Conservation (phyloP, 2,113 vertebrate genomes). For the Danionella cerebrum region DNA sequence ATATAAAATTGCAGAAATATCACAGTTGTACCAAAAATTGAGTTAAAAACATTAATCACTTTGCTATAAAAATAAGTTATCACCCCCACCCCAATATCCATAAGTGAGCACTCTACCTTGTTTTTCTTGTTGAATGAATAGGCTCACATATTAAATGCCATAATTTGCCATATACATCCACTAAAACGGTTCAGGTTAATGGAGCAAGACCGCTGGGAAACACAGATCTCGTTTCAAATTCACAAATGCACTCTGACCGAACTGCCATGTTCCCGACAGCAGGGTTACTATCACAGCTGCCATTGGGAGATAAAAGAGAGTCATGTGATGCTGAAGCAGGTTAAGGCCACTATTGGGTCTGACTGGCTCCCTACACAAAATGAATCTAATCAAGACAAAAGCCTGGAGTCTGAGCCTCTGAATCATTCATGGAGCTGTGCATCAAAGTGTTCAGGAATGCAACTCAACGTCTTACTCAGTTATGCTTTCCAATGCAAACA, state of each 20-base stretch:
- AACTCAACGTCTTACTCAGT: neutral
- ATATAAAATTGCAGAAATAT: no score
- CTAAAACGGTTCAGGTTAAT: neutral
- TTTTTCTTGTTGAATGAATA: no score
- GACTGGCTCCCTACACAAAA: slow-evolving; percentile 43
- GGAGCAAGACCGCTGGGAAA: neutral
- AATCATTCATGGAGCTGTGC: slow-evolving; percentile 22
- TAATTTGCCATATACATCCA: slow-evolving; percentile 48
- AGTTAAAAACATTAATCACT: no score
- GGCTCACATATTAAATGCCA: slow-evolving; percentile 58
- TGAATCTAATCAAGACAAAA: slow-evolving; percentile 25
- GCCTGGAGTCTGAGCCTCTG: slow-evolving; percentile 20
- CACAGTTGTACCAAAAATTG: no score
- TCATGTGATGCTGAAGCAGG: slow-evolving; percentile 19
- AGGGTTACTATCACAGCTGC: slow-evolving; percentile 36
- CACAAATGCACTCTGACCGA: neutral
- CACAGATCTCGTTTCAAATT: neutral
- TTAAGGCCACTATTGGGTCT: slow-evolving; percentile 23
- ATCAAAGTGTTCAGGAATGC: slow-evolving; percentile 8
- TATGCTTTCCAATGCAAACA: slow-evolving; percentile 14
- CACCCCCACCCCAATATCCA: no score
- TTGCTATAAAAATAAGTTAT: no score
- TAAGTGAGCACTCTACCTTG: no score
- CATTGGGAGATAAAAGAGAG: slow-evolving; percentile 28
- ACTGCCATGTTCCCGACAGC: slow-evolving; percentile 21